phyloP scores from a whole-genome alignment of 2,888 invertebrate genomes.

The Antheraea yamamai region DNA sequence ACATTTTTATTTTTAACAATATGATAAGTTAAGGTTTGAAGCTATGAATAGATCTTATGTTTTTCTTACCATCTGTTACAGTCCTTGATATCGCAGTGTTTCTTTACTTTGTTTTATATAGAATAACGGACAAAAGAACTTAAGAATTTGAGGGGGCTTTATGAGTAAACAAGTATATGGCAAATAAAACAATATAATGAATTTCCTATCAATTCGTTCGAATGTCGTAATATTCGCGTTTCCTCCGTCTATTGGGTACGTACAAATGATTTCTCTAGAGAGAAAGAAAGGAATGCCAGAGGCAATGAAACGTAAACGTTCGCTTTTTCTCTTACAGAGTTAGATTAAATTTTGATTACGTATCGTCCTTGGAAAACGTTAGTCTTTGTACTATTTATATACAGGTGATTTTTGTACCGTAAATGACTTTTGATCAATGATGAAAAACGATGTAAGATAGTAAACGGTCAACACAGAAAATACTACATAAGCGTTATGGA shows the following conservation, averaged over 20 bases:
- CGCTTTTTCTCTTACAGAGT: not conserved
- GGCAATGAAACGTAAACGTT: slow-evolving; percentile 2
- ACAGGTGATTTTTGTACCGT: not conserved
- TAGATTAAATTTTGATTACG: not conserved
- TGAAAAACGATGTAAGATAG: not conserved
- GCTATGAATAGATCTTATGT: too few relatives aligned
- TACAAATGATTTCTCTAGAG: slow-evolving; percentile 8
- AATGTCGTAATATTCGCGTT: not conserved
- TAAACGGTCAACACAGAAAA: too few relatives aligned
- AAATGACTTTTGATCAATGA: not conserved
- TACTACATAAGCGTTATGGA: too few relatives aligned
- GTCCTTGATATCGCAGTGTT: too few relatives aligned
- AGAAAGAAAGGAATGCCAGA: not conserved
- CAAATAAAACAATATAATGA: not conserved
- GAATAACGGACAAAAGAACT: too few relatives aligned
- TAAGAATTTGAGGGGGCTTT: not conserved
- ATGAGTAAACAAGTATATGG: not conserved
- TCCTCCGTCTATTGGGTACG: not conserved
- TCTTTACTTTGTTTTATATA: too few relatives aligned
- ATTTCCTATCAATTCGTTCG: not conserved
- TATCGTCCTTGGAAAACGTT: not conserved
- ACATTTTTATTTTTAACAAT: too few relatives aligned
- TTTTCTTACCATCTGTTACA: too few relatives aligned
- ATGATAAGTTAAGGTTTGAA: too few relatives aligned
- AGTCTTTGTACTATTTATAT: not conserved